phyloP scores from a whole-genome alignment of 2,797 vertebrate genomes.

The Anabas testudineus region DNA sequence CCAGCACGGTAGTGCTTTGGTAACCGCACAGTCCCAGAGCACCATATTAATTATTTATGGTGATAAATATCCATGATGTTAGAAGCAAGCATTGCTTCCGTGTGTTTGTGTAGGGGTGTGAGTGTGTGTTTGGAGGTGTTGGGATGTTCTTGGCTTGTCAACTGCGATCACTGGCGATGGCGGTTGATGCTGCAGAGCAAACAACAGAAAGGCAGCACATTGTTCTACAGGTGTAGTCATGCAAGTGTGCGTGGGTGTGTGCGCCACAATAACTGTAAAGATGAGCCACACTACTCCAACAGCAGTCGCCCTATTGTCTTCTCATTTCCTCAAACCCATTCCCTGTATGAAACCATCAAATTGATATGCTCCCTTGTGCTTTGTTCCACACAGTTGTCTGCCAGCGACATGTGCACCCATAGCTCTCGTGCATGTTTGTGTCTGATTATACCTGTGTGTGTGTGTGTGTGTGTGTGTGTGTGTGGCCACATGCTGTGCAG shows the following conservation, averaged over 20 bases:
- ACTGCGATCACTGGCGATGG: constrained; percentile 36
- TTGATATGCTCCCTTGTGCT: constrained; percentile 54
- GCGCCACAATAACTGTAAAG: constrained; percentile 44
- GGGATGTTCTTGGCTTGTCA: constrained; percentile 49
- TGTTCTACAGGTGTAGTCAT: constrained; percentile 41
- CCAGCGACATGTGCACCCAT: constrained; percentile 50
- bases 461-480: constrained; percentile 12
- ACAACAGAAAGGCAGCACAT: constrained; percentile 16
- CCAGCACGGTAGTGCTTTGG: constrained; percentile 54
- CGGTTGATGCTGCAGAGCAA: constrained; percentile 22
- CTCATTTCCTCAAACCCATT: constrained; percentile 52
- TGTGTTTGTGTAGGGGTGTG: background rate
- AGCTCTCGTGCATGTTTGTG: constrained; percentile 27
- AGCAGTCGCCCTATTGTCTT: constrained; percentile 56
- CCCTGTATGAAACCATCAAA: constrained; percentile 58
- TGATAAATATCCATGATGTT: constrained; percentile 66
- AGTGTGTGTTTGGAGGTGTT: constrained; percentile 33
- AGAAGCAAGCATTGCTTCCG: constrained; percentile 32
- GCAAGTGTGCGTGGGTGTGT: constrained; percentile 32
- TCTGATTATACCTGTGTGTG: constrained; percentile 18
- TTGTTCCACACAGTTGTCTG: constrained; percentile 61
- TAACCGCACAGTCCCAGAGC: constrained; percentile 52
- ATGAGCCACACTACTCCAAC: constrained; percentile 18
- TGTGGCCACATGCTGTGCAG: constrained; percentile 68
- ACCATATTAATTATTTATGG: constrained; percentile 70